Conservation (phyloP, 2,888 invertebrate species). For the Andrena bicolor region DNA sequence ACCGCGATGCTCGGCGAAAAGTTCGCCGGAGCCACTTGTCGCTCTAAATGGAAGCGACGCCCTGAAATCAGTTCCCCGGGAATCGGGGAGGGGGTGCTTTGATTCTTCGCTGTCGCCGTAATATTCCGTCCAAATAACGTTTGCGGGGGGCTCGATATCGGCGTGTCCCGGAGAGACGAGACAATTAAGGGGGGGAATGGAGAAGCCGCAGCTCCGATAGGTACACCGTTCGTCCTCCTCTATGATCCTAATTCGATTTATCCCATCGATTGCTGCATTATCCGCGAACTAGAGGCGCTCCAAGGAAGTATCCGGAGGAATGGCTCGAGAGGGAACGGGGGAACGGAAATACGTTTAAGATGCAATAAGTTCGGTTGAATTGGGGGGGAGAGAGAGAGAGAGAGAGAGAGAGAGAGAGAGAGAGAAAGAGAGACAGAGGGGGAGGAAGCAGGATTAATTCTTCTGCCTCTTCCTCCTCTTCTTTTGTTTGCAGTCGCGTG, state of each 20-base stretch:
- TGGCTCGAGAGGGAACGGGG: constrained; percentile 12
- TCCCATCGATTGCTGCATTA: constrained; percentile 18
- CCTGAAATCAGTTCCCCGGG: not conserved
- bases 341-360: constrained; percentile 31
- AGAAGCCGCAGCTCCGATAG: constrained; percentile 23
- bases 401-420: no score
- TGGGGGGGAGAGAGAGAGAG: not conserved
- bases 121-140: constrained; percentile 9
- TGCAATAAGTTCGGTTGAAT: constrained; percentile 18
- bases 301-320: constrained; percentile 1
- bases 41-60: not conserved
- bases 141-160: constrained; percentile 17
- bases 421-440: not conserved
- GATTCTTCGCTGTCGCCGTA: not conserved
- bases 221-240: constrained; percentile 2
- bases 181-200: constrained; percentile 39
- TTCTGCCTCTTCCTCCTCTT: not conserved
- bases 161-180: not conserved
- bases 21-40: not conserved
- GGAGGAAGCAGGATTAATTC: constrained; percentile 20
- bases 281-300: not conserved
- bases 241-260: constrained; percentile 33
- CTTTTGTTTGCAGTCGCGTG: constrained; percentile 14
- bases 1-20: not conserved
- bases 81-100: not conserved